Evolutionary conservation across 2,113 vertebrate genomes (phyloP).

Genomic region (Hippocampus zosterae): DNA sequence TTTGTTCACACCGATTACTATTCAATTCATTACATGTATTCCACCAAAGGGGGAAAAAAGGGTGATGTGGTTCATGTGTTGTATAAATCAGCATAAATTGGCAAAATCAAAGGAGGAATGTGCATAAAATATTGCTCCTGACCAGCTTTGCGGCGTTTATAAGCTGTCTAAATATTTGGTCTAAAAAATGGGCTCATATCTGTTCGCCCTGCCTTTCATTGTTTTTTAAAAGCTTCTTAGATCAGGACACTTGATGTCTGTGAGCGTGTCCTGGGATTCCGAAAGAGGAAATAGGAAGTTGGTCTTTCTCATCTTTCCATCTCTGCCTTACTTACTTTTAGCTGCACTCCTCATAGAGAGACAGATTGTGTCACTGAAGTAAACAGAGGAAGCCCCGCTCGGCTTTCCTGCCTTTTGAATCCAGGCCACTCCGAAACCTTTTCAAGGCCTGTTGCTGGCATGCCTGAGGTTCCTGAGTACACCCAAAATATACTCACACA

Average conservation of each 20-base stretch:
- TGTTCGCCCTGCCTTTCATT: constrained; percentile 50
- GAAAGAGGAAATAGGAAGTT: constrained; percentile 50
- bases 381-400: constrained; percentile 68
- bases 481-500: constrained; percentile 47
- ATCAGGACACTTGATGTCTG: constrained; percentile 47
- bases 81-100: constrained; percentile 19
- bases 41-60: neutral
- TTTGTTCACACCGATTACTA: neutral
- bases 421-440: constrained; percentile 39
- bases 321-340: constrained; percentile 36
- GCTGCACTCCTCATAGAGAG: constrained; percentile 52
- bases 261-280: constrained; percentile 28
- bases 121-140: constrained; percentile 29
- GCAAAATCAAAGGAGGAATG: constrained; percentile 41
- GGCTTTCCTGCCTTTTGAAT: constrained; percentile 66
- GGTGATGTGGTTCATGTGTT: constrained; percentile 19
- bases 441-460: constrained; percentile 29
- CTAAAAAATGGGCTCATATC: constrained; percentile 34
- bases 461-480: constrained; percentile 53
- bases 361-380: constrained; percentile 47
- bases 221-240: constrained; percentile 36
- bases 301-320: constrained; percentile 38
- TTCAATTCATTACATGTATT: neutral
- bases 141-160: constrained; percentile 47
- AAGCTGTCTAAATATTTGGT: constrained; percentile 54